Evolutionary conservation across 2,797 vertebrate genomes (phyloP).

Genomic region (Chrysocyon brachyurus): DNA sequence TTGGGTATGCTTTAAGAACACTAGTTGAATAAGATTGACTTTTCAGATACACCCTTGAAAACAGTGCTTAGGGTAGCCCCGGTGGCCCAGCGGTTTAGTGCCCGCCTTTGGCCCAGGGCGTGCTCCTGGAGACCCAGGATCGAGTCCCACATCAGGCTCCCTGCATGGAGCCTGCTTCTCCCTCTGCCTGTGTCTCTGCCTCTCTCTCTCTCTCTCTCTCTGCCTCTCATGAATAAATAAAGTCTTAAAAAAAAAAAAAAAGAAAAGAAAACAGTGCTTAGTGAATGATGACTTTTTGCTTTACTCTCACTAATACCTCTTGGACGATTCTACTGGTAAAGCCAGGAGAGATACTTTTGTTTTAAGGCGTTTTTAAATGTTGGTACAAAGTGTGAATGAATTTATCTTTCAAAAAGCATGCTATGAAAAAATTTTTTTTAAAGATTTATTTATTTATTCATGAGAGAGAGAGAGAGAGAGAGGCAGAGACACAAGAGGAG

Average conservation of each 20-base stretch:
- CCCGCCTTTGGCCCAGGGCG: too few relatives aligned
- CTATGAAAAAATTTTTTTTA: neutral
- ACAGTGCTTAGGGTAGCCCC: neutral
- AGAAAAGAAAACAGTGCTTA: neutral
- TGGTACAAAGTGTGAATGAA: neutral
- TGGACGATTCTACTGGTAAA: neutral
- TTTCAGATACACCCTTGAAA: conserved; percentile 44
- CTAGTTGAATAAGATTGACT: neutral
- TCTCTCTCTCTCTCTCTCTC: too few relatives aligned
- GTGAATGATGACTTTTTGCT: neutral
- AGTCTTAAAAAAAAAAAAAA: too few relatives aligned
- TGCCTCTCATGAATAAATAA: too few relatives aligned
- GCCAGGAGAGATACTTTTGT: conserved; percentile 8
- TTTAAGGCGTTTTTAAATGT: neutral
- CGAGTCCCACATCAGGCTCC: too few relatives aligned
- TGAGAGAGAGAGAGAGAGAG: too few relatives aligned
- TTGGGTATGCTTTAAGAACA: neutral
- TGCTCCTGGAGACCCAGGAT: too few relatives aligned
- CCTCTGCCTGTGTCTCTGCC: too few relatives aligned
- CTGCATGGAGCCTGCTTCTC: too few relatives aligned
- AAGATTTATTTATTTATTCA: too few relatives aligned
- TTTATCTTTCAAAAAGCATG: conserved; percentile 42
- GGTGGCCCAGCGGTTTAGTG: too few relatives aligned
- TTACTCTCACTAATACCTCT: neutral
- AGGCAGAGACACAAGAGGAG: too few relatives aligned